Base-by-base conservation (phyloP, 2,113 vertebrate genomes). In the Sinocyclocheilus rhinocerous region DNA sequence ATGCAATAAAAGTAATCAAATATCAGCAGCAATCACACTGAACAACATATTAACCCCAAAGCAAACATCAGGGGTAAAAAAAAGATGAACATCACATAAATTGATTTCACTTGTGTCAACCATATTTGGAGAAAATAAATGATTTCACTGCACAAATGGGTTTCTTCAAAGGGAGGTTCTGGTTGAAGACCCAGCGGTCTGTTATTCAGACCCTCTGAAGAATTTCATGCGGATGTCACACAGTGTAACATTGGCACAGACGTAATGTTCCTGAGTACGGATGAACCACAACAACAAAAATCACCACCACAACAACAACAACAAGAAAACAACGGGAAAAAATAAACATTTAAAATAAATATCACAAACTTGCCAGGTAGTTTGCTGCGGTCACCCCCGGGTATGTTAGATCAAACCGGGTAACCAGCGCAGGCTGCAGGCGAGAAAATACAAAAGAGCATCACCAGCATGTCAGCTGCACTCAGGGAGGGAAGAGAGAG, bases 371-470 rank as follows among this genome's bases (percentile, higher is more conserved):
- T 95, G 94, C 94, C 94, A 95, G 93, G 93, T 94, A 94, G 93
- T 94, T 95, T 94, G 93, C 91, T 86, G 93, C 88, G 84, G 93
- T 94, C 93, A 93, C 91, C 91, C 94, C 93, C 33, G 93, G 93
- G 92, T 94, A 94, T 85, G 94, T 92, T 92, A 95, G 94, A 94
- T 94, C 94, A 94, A 93, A 95, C 93, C 92, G 92, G 93, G 94
- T 94, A 92, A 95, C 94, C 94, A 94, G 92, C 67, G 93, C 93
- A 92, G 94, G 93, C 94, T 95, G 94, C 93, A 92, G 93, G 90
- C 92, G 90, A 93, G 90, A 93, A 85, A 92, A 93, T 75, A 88
- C 93, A 91, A 93, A 80, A 93, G 83, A 94, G 80, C 5, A 82
- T 93, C 91, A 94, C 88, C 61, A 88, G 87, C 86, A 79, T 87